A percentile compares a stretch with the other conserved stretches of the same genome.
phyloP scores from a whole-genome alignment of 2,888 invertebrate species.

The Drosophila niveifrons region DNA sequence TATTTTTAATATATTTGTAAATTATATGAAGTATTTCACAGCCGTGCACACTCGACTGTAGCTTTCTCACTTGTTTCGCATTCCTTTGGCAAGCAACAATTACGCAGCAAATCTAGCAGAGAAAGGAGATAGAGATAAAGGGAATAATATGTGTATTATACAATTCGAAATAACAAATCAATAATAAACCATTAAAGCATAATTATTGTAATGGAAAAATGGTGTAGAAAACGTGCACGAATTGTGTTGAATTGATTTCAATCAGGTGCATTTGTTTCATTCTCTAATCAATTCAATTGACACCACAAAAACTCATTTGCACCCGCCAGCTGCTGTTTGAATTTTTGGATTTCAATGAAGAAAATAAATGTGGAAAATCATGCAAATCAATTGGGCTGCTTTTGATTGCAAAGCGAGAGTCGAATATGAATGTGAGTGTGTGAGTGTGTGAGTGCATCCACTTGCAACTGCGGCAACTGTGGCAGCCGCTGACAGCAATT shows the following conservation, averaged over 20 bases:
- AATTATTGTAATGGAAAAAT: conserved; percentile 4
- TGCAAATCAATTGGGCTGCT: conserved; percentile 71
- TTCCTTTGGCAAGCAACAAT: conserved; percentile 46
- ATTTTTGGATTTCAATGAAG: conserved; percentile 31
- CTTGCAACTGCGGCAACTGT: conserved; percentile 54
- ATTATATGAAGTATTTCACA: no score
- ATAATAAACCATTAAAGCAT: neutral
- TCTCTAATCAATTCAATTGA: conserved; percentile 29
- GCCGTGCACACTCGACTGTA: no score
- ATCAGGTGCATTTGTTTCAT: conserved; percentile 1
- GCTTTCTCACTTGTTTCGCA: conserved; percentile 3
- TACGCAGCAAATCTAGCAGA: conserved; percentile 44
- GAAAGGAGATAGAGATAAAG: neutral
- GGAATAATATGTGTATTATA: neutral
- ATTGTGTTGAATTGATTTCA: conserved; percentile 2
- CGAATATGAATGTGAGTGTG: conserved; percentile 17
- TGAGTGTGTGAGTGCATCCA: conserved; percentile 34
- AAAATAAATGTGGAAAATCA: conserved; percentile 63
- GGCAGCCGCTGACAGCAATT: conserved; percentile 65
- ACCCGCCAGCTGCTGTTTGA: conserved; percentile 2
- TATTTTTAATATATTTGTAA: no score
- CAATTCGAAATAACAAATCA: neutral
- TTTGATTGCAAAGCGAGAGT: conserved; percentile 60
- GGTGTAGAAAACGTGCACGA: neutral
- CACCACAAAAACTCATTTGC: conserved; percentile 72